These are phyloP conservation scores for Caiman crocodilus DNA, from an alignment of 2,797 vertebrate species.

Conservation along the genomic window DNA sequence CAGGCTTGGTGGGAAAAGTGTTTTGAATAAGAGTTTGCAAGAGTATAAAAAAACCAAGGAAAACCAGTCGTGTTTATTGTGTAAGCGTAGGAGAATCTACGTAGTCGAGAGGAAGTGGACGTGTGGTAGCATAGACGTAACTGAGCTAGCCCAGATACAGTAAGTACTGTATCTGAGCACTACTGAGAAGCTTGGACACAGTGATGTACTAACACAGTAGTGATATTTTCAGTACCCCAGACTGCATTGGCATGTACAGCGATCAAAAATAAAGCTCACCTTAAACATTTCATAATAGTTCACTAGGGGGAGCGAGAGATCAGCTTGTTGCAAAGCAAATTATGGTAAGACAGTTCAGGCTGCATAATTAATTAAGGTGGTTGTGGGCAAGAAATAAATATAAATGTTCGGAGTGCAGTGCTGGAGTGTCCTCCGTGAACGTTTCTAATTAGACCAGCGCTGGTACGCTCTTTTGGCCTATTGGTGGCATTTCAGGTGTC, in stretches of 20 bases:
- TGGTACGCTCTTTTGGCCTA: neutral
- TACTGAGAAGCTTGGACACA: too few relatives aligned
- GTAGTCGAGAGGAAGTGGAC: neutral
- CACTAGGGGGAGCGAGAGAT: neutral
- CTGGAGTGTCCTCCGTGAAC: neutral
- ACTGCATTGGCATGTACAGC: neutral
- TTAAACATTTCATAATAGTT: constrained; percentile 14
- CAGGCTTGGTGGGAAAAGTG: neutral
- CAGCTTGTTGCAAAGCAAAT: neutral
- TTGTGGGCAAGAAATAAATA: neutral
- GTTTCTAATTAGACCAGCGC: neutral
- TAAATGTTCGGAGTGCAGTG: neutral
- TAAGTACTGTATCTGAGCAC: neutral
- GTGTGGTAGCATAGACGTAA: neutral
- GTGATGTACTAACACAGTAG: too few relatives aligned
- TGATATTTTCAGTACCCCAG: too few relatives aligned
- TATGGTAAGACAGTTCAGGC: neutral
- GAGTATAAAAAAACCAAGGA: neutral
- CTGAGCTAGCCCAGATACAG: neutral
- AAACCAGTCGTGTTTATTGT: neutral
- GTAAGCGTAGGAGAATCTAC: neutral
- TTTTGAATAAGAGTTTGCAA: neutral
- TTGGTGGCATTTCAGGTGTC: constrained; percentile 8
- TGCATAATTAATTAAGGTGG: neutral
- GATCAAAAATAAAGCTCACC: neutral